Evolutionary conservation across 2,888 invertebrate genomes (phyloP), one percentile per base, ranked within the genome.

Genomic region (Lepetodrilus schrolli): DNA sequence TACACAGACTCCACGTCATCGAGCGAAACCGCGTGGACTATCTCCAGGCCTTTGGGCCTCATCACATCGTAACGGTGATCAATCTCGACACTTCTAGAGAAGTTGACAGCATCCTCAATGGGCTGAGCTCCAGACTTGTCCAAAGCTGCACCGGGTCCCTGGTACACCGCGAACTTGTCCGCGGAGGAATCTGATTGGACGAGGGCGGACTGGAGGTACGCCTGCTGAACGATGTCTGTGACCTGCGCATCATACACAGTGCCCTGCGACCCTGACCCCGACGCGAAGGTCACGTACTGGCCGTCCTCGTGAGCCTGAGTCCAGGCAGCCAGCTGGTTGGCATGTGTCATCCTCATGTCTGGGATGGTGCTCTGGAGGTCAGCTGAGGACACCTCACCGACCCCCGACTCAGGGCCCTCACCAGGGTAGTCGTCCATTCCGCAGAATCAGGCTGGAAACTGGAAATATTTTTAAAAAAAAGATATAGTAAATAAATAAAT

Each of bases 351-450:
- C 20, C 58, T 34, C 4, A 58, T 58, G 58, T 58, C 58, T 7
- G 58, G 58, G 34, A 58, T 58, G 34, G 58, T 58, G 13, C 58
- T 58, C 58, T 58, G 58, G 4, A 58, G 58, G 30, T 58, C 58
- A 1, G 58, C 26, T 4, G 58, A 58, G 13, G 58, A 58, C 10
- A 58, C 58, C 26, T 58, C 58, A 4, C 34, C 34, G 13, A 58
- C 58, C 10, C 58, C 58, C 0, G 26, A 34, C n/a, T 58, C 58
- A 26, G 26, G 58, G 26, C 58, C 58, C 5, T 58, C 58, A 30
- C 58, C 58, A 4, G 58, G 58, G 34, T 58, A 58, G 58, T 58
- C 58, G 13, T 58, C 58, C 58, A 58, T 58, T 30, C 17, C 30
- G 7, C 48, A 20, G 4, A 38, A 48, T 2, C 21, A 4, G 21